A percentile compares a stretch with the other conserved stretches of the same genome.
Conservation (phyloP, 2,113 vertebrate genomes). For the Glaucidium brasilianum region DNA sequence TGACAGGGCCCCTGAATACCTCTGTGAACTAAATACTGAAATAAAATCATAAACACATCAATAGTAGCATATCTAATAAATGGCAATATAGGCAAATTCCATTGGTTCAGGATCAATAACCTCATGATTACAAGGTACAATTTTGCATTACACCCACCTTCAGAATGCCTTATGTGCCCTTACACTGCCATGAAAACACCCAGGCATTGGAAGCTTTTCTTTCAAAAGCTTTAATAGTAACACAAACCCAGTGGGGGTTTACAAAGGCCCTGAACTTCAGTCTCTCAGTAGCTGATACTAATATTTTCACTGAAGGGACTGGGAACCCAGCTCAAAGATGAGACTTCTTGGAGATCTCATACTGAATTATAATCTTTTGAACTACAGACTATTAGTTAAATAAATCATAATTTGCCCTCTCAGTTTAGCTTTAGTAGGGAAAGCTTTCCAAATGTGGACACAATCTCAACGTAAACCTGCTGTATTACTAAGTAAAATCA, state of each 20-base stretch:
- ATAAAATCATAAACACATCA: background rate
- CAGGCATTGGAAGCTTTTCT: background rate
- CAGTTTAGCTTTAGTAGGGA: background rate
- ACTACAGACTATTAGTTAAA: slow-evolving; percentile 2
- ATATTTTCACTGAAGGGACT: background rate
- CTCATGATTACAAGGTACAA: background rate
- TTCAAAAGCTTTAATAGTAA: background rate
- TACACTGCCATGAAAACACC: background rate
- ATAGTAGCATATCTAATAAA: background rate
- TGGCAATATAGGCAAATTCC: background rate
- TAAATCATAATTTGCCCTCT: background rate
- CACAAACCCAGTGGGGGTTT: background rate
- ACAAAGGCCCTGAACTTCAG: background rate
- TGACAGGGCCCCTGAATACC: background rate
- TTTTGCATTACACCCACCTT: background rate
- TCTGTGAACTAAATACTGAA: background rate
- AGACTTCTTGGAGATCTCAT: background rate
- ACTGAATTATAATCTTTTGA: background rate
- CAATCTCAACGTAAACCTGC: background rate
- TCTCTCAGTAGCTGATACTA: background rate
- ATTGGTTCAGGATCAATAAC: background rate
- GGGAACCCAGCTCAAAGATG: background rate
- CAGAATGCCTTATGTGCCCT: background rate
- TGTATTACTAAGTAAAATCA: background rate
- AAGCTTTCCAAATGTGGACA: background rate